phyloP scores from a whole-genome alignment of 2,113 vertebrate species.

The Prinia subflava region DNA sequence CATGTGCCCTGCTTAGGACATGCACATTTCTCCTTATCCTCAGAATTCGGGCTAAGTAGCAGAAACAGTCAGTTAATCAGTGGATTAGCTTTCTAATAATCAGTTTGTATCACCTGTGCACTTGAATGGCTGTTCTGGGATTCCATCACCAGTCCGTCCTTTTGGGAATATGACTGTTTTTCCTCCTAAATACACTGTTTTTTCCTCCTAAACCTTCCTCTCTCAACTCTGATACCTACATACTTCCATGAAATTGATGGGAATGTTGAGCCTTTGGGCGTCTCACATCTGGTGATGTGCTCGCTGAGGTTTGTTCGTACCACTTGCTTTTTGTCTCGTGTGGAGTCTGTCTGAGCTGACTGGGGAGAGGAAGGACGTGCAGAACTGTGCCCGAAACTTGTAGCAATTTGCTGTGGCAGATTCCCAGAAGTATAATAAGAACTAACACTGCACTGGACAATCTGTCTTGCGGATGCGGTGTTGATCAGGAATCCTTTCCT shows the following conservation, averaged over 20 bases:
- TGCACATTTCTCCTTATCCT: background rate
- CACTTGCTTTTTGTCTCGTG: background rate
- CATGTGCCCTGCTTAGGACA: background rate
- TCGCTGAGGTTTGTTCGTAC: fast-evolving
- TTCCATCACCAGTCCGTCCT: background rate
- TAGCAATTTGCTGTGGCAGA: background rate
- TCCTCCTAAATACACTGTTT: background rate
- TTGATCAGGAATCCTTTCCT: background rate
- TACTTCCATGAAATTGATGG: background rate
- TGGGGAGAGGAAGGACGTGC: background rate
- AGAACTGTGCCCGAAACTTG: background rate
- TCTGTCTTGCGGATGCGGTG: background rate
- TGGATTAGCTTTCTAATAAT: background rate
- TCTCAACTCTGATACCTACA: background rate
- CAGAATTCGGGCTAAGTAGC: background rate
- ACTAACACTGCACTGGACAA: background rate
- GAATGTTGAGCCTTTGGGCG: background rate
- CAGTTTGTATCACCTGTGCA: background rate
- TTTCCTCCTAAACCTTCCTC: background rate
- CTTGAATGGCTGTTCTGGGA: background rate
- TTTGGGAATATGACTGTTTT: background rate
- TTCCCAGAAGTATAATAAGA: background rate
- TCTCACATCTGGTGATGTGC: background rate
- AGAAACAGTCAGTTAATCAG: background rate
- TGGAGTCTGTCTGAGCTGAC: background rate